Evolutionary conservation across 2,113 vertebrate species (phyloP), one percentile per base, ranked within the genome.

Genomic region (Sinocyclocheilus anophthalmus): DNA sequence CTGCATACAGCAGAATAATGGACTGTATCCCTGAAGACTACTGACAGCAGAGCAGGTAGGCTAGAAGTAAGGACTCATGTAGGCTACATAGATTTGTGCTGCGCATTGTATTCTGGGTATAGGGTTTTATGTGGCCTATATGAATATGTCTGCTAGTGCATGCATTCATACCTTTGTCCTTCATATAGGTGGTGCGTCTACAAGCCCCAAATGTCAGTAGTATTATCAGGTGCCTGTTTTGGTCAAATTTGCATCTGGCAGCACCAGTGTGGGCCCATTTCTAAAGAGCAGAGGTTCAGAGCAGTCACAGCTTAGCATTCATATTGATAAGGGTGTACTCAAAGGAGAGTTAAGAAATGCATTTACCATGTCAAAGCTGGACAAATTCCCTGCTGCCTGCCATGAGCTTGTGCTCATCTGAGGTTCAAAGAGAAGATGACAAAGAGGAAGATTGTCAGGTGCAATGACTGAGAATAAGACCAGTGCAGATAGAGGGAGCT

Each of bases 261-360:
- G 69, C 84, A 86, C 83, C 77, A 84, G 59, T 85, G 65, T 77
- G n/a, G 79, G 55, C 63, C 67, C 80, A 85, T 57, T 88, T 87
- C 81, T 89, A 87, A 89, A 86, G 87, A 86, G 90, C 90, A 88
- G 16, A 45, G 89, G 93, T 93, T 92, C 92, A 90, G 89, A 92
- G 86, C 93, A 92, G 88, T 92, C 86, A 81, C 83, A 87, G 92
- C 91, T 94, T 93, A 93, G 91, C 92, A 91, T 72, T 61, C 87
- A 87, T 88, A 93, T 94, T 90, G 93, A 95, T 95, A 94, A 95
- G 94, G 89, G 50, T 86, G 76, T 86, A 91, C 94, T 95, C 92
- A 95, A 95, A 95, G 93, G 87, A 91, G 63, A 83, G 65, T 89
- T 88, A 89, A 92, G 77, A 93, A 93, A 92, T 89, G 91, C 84